Evolutionary conservation across 2,888 invertebrate species (phyloP).

Genomic region (Tiphia femorata): DNA sequence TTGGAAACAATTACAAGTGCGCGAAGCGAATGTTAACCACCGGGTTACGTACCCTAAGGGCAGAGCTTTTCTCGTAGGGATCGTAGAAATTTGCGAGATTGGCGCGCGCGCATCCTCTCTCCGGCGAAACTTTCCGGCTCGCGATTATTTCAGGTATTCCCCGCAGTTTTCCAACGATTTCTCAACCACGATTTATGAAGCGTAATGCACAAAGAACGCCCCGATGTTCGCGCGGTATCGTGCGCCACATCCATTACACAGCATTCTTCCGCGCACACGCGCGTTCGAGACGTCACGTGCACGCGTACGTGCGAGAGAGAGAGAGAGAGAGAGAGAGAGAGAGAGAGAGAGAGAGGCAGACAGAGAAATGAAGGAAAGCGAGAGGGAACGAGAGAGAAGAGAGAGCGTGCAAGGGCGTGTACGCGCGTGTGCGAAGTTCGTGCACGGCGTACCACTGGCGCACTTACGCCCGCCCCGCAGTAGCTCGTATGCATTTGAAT

Average conservation of each 20-base stretch:
- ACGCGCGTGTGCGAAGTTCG: background rate
- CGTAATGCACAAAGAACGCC: conserved; percentile 41
- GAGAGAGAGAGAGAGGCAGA: background rate
- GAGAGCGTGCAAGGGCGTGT: background rate
- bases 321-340: background rate
- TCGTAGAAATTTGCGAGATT: no score
- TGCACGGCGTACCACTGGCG: background rate
- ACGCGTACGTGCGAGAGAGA: background rate
- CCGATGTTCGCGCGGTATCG: conserved; percentile 42
- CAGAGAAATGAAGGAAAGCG: no score
- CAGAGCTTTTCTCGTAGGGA: no score
- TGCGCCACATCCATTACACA: conserved; percentile 48
- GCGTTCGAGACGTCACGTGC: background rate
- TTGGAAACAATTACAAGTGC: no score
- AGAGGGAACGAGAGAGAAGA: background rate
- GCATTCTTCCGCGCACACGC: conserved; percentile 29
- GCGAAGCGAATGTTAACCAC: no score
- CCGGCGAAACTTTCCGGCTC: no score
- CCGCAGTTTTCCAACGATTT: conserved; percentile 39
- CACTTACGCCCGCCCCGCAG: background rate
- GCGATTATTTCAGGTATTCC: background rate
- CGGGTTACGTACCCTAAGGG: no score
- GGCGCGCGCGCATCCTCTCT: no score
- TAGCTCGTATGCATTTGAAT: conserved; percentile 39
- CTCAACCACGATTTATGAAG: conserved; percentile 49